Evolutionary conservation across 2,113 vertebrate species (phyloP).

Genomic region (Toxostoma redivivum): DNA sequence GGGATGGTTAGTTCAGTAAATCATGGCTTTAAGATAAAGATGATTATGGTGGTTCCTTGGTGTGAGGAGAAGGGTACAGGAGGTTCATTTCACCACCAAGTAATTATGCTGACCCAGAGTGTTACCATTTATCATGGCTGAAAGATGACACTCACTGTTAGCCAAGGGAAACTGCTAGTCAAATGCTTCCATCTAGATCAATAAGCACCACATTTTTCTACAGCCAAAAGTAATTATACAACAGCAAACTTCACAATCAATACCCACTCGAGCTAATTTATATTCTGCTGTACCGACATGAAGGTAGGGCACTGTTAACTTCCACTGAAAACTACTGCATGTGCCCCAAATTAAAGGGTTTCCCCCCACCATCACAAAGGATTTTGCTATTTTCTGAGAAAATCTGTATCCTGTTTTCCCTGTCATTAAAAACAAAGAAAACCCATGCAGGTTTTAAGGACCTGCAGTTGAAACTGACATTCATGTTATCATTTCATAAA

Average conservation of each 20-base stretch:
- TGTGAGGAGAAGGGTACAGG: constrained; percentile 57
- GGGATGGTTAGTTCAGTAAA: constrained; percentile 72
- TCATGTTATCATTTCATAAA: constrained; percentile 3
- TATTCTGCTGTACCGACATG: constrained; percentile 55
- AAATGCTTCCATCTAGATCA: constrained; percentile 84
- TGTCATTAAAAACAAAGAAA: background rate
- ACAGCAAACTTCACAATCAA: constrained; percentile 92
- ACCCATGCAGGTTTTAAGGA: background rate
- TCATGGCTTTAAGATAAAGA: constrained; percentile 69
- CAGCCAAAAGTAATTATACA: constrained; percentile 94
- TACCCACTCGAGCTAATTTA: constrained; percentile 82
- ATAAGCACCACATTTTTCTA: constrained; percentile 80
- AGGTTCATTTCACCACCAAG: constrained; percentile 90
- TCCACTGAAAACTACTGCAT: constrained; percentile 65
- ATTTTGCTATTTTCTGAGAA: constrained; percentile 35
- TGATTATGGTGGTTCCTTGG: constrained; percentile 46
- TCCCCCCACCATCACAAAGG: background rate
- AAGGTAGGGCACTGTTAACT: constrained; percentile 67
- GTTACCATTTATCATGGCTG: constrained; percentile 89
- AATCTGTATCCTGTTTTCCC: background rate
- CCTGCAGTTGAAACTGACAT: background rate
- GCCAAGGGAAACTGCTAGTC: constrained; percentile 89
- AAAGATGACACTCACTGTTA: constrained; percentile 91
- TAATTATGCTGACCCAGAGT: constrained; percentile 86
- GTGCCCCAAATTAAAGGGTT: constrained; percentile 69